Evolutionary conservation across 2,113 vertebrate species (phyloP), one percentile per base, ranked within the genome.

Genomic region (Indicator indicator): DNA sequence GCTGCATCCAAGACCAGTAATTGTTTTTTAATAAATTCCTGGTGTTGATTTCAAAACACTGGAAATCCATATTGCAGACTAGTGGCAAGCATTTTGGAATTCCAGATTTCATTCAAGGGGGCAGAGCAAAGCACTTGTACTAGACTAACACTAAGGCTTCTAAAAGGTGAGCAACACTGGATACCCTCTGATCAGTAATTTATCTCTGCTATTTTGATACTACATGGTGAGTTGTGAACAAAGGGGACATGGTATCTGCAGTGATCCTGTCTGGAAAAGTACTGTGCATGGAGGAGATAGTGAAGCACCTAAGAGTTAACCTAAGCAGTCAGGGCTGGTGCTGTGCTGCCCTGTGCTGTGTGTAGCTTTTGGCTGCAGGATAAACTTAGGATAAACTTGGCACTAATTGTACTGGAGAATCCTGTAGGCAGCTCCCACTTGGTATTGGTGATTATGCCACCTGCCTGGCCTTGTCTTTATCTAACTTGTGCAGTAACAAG

Each of bases 291-390:
- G 26, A 64, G 62, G 21, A 56, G 16, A 12, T 27, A 75, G 46
- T 9, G 30, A 54, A 6, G 28, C 40, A 58, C 11, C 26, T 6
- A 15, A 11, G 26, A 58, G 58, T 5, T 24, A 52, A 24, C 13
- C 33, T 27, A 13, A 71, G 64, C 32, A 40, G 32, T 7, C 5
- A 11, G 0, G 67, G 10, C 12, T 44, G 40, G 32, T 44, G 52
- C 68, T 4, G 8, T 33, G n/a, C 48, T 63, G 59, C 23, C 32
- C n/a, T 7, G 19, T 56, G 68, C 71, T 58, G 42, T 0, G 0
- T 0, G 0, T 32, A 21, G 28, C 59, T 28, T n/a, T 33, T 26
- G 12, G 73, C 36, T 1, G 0, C 56, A 55, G 21, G 28, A 52
- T n/a, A 40, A 83, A 67, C 9, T 20, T 32, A 55, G 21, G 24